Evolutionary conservation across 2,888 invertebrate genomes (phyloP), one percentile per base, ranked within the genome.

Genomic region (Apodemia mormo): DNA sequence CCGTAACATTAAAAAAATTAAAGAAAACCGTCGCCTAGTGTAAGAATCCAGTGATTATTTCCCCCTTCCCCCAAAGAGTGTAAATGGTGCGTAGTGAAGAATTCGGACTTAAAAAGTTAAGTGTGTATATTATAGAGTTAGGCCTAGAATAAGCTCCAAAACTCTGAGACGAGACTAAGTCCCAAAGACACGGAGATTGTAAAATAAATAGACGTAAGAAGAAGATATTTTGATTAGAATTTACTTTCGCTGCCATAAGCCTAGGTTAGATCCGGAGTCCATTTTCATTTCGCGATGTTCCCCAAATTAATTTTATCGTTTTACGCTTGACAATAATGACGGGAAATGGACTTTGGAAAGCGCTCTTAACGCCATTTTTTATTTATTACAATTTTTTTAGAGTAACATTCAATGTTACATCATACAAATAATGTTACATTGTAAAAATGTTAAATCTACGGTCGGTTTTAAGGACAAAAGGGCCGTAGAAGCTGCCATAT

Each of bases 181-280:
- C 73, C 78, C 74, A 75, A 77, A 76, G 76, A 79, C 71, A 75
- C 76, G 80, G 76, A 77, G 75, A 77, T 82, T 92, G 91, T 92
- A 92, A 88, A 85, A 85, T 91, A 90, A 61, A 61, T 61, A 61
- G 76, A 82, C 82, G 83, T 80, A 83, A 86, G 86, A 86, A 81
- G 86, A 88, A 87, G 87, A 92, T 91, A 91, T 92, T 92, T 92
- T 89, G 85, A 86, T 83, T 85, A 84, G 83, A 76, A 83, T 80
- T 83, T 79, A 81, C 77, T 84, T n/a, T n/a, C n/a, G n/a, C n/a
- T n/a, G n/a, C n/a, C n/a, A n/a, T n/a, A n/a, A n/a, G n/a, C n/a
- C n/a, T n/a, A n/a, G n/a, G n/a, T n/a, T n/a, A n/a, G n/a, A n/a
- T n/a, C n/a, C n/a, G n/a, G n/a, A 81, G 86, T 84, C 82, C 84